Evolutionary conservation across 2,797 vertebrate genomes (phyloP).

Genomic region (Lagorchestes hirsutus): DNA sequence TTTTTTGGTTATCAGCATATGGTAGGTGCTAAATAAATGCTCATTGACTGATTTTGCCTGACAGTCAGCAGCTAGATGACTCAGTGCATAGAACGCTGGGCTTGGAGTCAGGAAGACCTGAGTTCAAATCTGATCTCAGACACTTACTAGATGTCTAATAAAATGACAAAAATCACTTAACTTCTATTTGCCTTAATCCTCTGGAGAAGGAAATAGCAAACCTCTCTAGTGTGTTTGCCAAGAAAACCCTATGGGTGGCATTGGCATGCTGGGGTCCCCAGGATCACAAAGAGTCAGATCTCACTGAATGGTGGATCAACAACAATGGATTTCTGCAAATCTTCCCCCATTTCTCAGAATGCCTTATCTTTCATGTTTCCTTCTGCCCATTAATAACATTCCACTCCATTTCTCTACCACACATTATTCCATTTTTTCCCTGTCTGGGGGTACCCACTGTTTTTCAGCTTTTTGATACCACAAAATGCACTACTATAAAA

Average conservation of each 20-base stretch:
- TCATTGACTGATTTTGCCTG: background rate
- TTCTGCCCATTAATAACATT: background rate
- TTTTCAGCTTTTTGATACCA: background rate
- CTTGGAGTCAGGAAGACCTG: too few relatives aligned
- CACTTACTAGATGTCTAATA: too few relatives aligned
- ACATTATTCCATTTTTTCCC: background rate
- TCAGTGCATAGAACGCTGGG: too few relatives aligned
- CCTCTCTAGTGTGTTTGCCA: too few relatives aligned
- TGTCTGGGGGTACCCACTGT: background rate
- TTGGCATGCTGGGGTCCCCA: too few relatives aligned
- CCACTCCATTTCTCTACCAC: background rate
- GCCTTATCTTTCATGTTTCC: background rate
- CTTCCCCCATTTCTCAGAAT: background rate
- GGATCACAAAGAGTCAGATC: too few relatives aligned
- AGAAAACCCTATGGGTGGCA: too few relatives aligned
- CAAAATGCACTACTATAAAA: background rate
- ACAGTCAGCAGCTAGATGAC: background rate
- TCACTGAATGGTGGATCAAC: too few relatives aligned
- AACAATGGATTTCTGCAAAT: background rate
- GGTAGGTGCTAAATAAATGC: background rate
- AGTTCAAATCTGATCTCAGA: too few relatives aligned
- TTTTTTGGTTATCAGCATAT: background rate
- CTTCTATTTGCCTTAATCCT: too few relatives aligned
- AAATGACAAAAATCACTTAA: too few relatives aligned
- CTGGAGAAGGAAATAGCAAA: too few relatives aligned